Percentiles rank a stretch among this genome's conserved stretches.
These are phyloP conservation scores for Ptychochromis oligacanthus DNA, from an alignment of 2,113 vertebrate species.

Conservation along the genomic window DNA sequence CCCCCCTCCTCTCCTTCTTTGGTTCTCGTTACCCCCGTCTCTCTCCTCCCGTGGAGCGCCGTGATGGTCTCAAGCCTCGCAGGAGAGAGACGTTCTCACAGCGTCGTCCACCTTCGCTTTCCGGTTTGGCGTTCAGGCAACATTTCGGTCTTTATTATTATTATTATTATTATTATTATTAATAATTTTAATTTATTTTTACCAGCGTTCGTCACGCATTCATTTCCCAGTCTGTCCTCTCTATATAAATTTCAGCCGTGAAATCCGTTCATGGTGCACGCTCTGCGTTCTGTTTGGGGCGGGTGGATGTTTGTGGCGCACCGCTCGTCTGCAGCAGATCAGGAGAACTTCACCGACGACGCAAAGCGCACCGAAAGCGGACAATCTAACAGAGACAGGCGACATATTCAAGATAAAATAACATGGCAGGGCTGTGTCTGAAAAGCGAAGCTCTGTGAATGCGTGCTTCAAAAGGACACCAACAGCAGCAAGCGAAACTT, in stretches of 20 bases:
- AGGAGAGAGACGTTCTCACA: conserved; percentile 37
- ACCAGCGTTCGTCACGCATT: neutral
- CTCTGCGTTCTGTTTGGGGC: neutral
- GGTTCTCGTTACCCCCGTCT: neutral
- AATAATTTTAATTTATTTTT: neutral
- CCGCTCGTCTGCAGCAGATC: conserved; percentile 33
- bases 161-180: neutral
- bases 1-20: neutral
- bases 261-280: neutral
- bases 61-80: conserved; percentile 16
- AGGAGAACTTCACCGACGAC: conserved; percentile 43
- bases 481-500: neutral
- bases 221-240: neutral
- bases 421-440: neutral
- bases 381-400: neutral
- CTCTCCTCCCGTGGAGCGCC: conserved; percentile 7
- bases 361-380: conserved; percentile 22
- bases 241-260: neutral
- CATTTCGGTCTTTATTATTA: neutral
- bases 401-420: neutral
- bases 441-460: neutral
- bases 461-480: neutral
- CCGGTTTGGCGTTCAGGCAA: neutral
- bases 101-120: conserved; percentile 3
- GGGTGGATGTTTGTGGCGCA: conserved; percentile 8